phyloP scores from a whole-genome alignment of 2,113 vertebrate species.

The Micronycteris hirsuta region DNA sequence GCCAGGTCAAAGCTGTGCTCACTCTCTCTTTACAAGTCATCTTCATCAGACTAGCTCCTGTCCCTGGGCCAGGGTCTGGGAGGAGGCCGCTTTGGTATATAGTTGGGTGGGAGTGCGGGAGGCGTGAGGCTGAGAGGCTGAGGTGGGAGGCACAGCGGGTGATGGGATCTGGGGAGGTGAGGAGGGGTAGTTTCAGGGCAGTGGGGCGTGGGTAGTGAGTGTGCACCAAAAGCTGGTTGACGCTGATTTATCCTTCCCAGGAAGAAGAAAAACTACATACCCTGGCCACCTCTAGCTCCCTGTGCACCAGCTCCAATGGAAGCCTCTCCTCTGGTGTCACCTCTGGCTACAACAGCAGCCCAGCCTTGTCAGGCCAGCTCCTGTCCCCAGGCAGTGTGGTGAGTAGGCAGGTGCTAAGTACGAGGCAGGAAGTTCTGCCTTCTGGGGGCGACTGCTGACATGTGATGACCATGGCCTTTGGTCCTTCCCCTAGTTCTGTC shows the following conservation, averaged over 20 bases:
- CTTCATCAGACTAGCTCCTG: not conserved
- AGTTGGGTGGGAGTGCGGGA: not conserved
- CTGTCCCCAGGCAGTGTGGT: constrained; percentile 80
- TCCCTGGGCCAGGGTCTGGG: not conserved
- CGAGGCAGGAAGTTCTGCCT: not conserved
- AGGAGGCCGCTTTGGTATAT: not conserved
- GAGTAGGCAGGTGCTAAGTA: constrained; percentile 20
- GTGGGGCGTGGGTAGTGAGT: not conserved
- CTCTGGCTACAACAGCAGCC: constrained; percentile 95
- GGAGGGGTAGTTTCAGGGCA: not conserved
- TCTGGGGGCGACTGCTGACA: not conserved
- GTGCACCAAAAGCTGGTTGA: not conserved
- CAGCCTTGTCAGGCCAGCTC: constrained; percentile 78
- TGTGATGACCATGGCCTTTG: not conserved
- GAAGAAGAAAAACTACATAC: constrained; percentile 88
- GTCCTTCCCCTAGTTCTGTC: not conserved
- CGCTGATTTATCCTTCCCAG: constrained; percentile 70
- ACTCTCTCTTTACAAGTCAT: not conserved
- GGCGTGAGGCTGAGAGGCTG: not conserved
- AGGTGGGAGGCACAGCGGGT: not conserved
- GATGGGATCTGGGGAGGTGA: not conserved
- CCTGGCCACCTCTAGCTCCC: constrained; percentile 87
- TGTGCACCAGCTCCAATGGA: constrained; percentile 87
- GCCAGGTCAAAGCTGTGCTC: not conserved
- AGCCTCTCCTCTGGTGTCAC: constrained; percentile 94